Conservation (phyloP, 2,797 vertebrate species). For the Hybognathus amarus region DNA sequence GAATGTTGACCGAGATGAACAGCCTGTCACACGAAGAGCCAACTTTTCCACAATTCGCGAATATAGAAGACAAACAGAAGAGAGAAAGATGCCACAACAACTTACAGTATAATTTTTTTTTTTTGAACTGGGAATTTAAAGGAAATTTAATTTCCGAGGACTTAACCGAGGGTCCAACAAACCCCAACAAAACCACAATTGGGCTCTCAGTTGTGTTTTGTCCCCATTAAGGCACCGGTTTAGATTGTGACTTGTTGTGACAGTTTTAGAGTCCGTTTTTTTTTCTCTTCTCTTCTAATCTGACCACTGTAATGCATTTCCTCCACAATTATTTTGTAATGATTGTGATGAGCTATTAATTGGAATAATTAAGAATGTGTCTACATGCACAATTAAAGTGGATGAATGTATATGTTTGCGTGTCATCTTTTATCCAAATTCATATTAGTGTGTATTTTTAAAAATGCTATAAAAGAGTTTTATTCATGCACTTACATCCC, state of each 20-base stretch:
- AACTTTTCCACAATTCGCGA: constrained; percentile 37
- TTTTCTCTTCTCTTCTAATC: not conserved
- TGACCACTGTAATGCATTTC: not conserved
- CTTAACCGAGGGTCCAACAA: not conserved
- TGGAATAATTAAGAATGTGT: not conserved
- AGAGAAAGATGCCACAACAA: not conserved
- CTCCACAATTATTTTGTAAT: not conserved
- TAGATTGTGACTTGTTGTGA: too few species aligned
- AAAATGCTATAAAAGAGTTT: not conserved
- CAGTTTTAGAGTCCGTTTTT: too few species aligned
- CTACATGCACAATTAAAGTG: constrained; percentile 13
- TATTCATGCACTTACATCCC: not conserved
- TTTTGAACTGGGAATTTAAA: not conserved
- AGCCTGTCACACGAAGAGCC: constrained; percentile 4
- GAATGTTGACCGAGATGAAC: constrained; percentile 17
- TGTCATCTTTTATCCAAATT: not conserved
- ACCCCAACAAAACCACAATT: not conserved
- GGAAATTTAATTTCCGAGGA: not conserved
- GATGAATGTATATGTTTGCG: not conserved
- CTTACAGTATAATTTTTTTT: too few species aligned
- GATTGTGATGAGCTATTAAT: not conserved
- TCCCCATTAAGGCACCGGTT: not conserved
- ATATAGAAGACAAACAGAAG: not conserved
- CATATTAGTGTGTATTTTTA: not conserved
- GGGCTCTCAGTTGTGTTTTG: not conserved